Conservation (phyloP, 2,888 invertebrate genomes). For the Theodoxus fluviatilis region DNA sequence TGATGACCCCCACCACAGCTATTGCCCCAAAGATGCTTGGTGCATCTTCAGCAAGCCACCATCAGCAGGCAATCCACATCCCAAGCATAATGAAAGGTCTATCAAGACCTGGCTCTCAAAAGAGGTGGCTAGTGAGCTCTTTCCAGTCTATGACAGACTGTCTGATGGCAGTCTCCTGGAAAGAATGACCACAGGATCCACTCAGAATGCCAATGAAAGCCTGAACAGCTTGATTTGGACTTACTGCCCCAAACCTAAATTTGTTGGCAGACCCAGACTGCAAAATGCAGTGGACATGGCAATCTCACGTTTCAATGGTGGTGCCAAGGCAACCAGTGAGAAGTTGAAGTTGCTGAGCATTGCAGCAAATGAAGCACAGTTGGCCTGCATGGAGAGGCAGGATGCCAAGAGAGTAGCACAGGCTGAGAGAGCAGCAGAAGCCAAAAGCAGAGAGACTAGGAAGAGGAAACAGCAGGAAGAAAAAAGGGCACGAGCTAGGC, state of each 20-base stretch:
- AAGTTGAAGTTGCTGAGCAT: background rate
- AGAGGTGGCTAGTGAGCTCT: background rate
- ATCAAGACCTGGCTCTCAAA: background rate
- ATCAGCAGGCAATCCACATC: background rate
- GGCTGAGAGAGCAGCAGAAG: background rate
- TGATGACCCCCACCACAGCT: slow-evolving; percentile 18
- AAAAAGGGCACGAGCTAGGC: background rate
- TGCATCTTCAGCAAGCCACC: slow-evolving; percentile 24
- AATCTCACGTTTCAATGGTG: background rate
- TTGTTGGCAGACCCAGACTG: slow-evolving; percentile 11
- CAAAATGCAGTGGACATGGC: background rate
- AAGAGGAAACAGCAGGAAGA: background rate
- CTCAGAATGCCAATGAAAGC: slow-evolving; percentile 25
- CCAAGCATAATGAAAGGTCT: background rate
- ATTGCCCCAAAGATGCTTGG: slow-evolving; percentile 23
- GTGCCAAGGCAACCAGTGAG: background rate
- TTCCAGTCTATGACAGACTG: slow-evolving; percentile 18
- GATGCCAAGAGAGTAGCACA: background rate
- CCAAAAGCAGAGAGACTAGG: background rate
- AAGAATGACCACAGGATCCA: slow-evolving; percentile 18
- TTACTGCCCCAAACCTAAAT: slow-evolving; percentile 17
- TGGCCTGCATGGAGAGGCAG: slow-evolving; percentile 1
- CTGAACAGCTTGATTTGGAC: slow-evolving; percentile 26
- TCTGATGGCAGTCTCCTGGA: slow-evolving; percentile 16
- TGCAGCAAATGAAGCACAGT: background rate